Evolutionary conservation across 2,797 vertebrate species (phyloP), one percentile per base, ranked within the genome.

Genomic region (Enteromius trimaculatus): DNA sequence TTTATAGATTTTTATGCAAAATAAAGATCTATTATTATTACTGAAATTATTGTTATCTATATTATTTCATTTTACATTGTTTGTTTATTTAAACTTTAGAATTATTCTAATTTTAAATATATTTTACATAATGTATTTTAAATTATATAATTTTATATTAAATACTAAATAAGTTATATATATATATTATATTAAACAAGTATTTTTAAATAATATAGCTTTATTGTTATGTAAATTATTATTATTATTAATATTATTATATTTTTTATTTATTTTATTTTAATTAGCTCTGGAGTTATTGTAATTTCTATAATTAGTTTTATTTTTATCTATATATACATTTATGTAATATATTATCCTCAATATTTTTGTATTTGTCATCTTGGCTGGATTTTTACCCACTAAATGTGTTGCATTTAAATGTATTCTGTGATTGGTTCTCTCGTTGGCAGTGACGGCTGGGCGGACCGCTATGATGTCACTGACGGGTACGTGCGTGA

Each of bases 401-500:
- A 39, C 19, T 69, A 6, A 39, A 69, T 4, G 10, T n/a, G 17
- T 11, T n/a, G 10, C 23, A 71, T 37, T 37, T 37, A 7, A 37
- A 9, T 70, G n/a, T n/a, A 9, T 77, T n/a, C 21, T 6, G 72
- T 58, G 23, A 51, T 16, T 23, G 13, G n/a, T 6, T 47, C 49
- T 83, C 39, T 78, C 69, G 21, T 70, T 37, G 2, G 49, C 90
- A 99, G 98, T 88, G 98, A 99, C 0, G 98, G 98, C 89, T 99
- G 98, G 98, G 98, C 98, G 0, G 97, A 99, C 92, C 95, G 98
- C 64, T 98, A 98, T 0, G 98, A 99, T 0, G 98, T 99, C 92
- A 99, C 97, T 74, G 98, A 99, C 0, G 96, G 98, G 1, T 99
- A 95, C 78, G 96, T 97, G 82, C 94, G 87, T 11, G 98, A 99